Evolutionary conservation across 1,140 invertebrate genomes (phyloP), one percentile per base, ranked within the genome.

Genomic region (Scaptomyza montana): DNA sequence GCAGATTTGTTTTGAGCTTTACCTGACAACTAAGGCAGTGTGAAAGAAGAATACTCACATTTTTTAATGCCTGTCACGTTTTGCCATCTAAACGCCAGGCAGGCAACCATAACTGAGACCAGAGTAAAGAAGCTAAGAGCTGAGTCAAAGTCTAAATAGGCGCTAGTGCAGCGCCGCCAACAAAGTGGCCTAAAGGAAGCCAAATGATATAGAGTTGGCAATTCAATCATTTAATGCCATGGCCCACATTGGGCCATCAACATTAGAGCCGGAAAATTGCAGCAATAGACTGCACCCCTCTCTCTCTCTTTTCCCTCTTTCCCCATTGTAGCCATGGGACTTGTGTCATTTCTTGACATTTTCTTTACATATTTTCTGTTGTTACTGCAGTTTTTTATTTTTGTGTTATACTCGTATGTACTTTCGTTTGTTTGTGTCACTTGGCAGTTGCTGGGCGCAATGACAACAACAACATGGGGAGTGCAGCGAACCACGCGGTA

Each of bases 391-490:
- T 25, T 25, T 25, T 25, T 21, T 1, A 2, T 21, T 21, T 25
- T 1, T 25, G 21, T 25, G 6, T 62, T 33, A 16, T 16, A 16
- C 16, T 16, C 16, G 49, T 39, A 25, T 69, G 65, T 74, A 66
- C 63, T 72, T 75, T 70, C 56, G 49, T 85, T 86, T 85, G 81
- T 75, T 77, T 86, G 69, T 75, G 74, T 86, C 81, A 85, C 74
- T 86, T 69, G 77, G 70, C 79, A 81, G 68, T 74, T 71, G 41
- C 56, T 61, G 57, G 64, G 59, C 16, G 50, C 63, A 74, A 51
- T 47, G 53, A 73, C 62, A 72, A 64, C 47, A 64, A 55, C 41
- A 67, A 70, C 62, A 61, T 64, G 63, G 63, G 64, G 49, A 73
- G 59, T 21, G 45, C 50, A 73, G 53, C 51, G 55, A 69, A 84